These are phyloP conservation scores for Vicugna pacos DNA, from an alignment of 2,113 vertebrate genomes.

Conservation along the genomic window DNA sequence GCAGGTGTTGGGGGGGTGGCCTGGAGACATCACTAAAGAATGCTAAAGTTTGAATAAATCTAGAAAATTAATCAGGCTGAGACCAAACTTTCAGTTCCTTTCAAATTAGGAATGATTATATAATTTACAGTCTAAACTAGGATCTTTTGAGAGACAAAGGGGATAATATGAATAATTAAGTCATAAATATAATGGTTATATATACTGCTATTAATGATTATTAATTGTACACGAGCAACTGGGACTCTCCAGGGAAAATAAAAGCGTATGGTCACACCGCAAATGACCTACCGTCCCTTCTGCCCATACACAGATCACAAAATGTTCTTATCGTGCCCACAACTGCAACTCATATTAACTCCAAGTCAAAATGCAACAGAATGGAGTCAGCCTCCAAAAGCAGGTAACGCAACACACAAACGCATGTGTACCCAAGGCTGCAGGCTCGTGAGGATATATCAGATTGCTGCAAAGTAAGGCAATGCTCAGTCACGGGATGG, in stretches of 20 bases:
- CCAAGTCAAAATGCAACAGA: neutral
- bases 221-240: neutral
- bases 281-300: neutral
- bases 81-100: neutral
- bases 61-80: neutral
- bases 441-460: neutral
- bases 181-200: neutral
- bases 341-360: neutral
- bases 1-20: neutral
- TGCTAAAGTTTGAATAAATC: neutral
- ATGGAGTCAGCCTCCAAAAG: neutral
- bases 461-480: neutral
- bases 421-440: too few species aligned
- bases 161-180: neutral
- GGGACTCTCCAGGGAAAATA: neutral
- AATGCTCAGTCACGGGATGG: neutral
- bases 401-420: fast-evolving
- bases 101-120: neutral
- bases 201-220: neutral
- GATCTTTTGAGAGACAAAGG: neutral
- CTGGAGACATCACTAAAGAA: neutral
- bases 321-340: neutral
- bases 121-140: neutral
- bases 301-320: neutral
- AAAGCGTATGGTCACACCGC: too few species aligned